Evolutionary conservation across 2,888 invertebrate genomes (phyloP).

Genomic region (Lucinisca nassula): DNA sequence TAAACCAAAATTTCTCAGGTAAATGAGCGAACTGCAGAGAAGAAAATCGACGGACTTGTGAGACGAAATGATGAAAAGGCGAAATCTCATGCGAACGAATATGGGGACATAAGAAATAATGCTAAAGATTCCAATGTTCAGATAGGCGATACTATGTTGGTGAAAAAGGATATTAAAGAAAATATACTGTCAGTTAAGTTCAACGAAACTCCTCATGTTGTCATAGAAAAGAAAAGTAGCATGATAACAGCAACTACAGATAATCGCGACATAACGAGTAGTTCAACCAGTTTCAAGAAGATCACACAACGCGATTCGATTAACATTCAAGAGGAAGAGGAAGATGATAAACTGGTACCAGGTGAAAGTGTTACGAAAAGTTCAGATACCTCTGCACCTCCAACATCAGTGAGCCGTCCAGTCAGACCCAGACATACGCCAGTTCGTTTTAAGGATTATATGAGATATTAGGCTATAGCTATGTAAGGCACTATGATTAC

Average conservation of each 20-base stretch:
- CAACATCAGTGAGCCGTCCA: neutral
- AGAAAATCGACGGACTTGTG: neutral
- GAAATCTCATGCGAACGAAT: neutral
- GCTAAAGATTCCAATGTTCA: neutral
- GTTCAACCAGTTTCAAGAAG: slow-evolving; percentile 20
- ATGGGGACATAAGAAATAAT: slow-evolving; percentile 8
- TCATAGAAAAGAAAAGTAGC: slow-evolving; percentile 18
- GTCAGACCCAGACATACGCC: neutral
- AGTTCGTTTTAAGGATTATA: neutral
- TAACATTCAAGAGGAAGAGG: neutral
- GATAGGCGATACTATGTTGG: slow-evolving; percentile 13
- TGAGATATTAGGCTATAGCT: neutral
- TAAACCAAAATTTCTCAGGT: slow-evolving; percentile 39
- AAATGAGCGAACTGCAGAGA: neutral
- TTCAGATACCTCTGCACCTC: neutral
- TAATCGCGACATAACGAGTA: neutral
- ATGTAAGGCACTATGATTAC: neutral
- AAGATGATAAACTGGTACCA: neutral
- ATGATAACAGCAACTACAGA: slow-evolving; percentile 22
- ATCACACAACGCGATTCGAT: neutral
- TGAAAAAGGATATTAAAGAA: neutral
- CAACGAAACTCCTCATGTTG: neutral
- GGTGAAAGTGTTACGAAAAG: neutral
- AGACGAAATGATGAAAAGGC: slow-evolving; percentile 15
- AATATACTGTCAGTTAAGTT: slow-evolving; percentile 11